A percentile compares a stretch with the other conserved stretches of the same genome.
Conservation (phyloP, 2,888 invertebrate genomes). For the Cantharis rufa region DNA sequence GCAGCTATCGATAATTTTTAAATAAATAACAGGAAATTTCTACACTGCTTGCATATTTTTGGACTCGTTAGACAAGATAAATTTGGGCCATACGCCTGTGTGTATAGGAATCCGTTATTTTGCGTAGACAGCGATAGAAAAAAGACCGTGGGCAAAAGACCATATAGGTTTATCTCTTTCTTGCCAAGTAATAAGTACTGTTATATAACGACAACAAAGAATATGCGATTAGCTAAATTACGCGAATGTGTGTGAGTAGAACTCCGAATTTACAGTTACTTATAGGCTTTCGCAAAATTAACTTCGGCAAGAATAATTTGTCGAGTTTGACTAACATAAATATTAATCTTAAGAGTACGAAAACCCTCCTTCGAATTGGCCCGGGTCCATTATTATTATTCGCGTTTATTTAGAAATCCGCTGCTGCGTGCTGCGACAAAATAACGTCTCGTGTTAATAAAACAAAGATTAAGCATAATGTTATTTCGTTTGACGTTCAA, state of each 20-base stretch:
- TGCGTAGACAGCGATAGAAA: slow-evolving; percentile 15
- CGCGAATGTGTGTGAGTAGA: slow-evolving; percentile 8
- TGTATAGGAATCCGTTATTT: slow-evolving; percentile 2
- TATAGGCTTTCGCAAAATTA: slow-evolving; percentile 8
- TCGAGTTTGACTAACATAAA: neutral
- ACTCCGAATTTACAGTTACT: slow-evolving; percentile 8
- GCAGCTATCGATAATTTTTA: neutral
- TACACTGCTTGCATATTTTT: neutral
- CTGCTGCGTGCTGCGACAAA: neutral
- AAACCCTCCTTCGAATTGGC: neutral
- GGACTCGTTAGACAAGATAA: neutral
- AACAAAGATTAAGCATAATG: neutral
- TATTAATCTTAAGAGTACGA: neutral
- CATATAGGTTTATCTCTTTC: neutral
- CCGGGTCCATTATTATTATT: neutral
- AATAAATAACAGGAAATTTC: neutral
- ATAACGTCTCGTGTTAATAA: neutral
- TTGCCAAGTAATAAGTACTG: slow-evolving; percentile 1
- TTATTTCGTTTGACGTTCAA: neutral
- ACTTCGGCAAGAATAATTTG: neutral
- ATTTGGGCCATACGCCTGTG: neutral
- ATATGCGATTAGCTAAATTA: neutral
- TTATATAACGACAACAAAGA: slow-evolving; percentile 12
- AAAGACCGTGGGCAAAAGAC: neutral
- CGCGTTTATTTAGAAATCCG: neutral